Evolutionary conservation across 64 coral and sea anemone species (phyloP).

Genomic region (Cladopsammia gracilis): DNA sequence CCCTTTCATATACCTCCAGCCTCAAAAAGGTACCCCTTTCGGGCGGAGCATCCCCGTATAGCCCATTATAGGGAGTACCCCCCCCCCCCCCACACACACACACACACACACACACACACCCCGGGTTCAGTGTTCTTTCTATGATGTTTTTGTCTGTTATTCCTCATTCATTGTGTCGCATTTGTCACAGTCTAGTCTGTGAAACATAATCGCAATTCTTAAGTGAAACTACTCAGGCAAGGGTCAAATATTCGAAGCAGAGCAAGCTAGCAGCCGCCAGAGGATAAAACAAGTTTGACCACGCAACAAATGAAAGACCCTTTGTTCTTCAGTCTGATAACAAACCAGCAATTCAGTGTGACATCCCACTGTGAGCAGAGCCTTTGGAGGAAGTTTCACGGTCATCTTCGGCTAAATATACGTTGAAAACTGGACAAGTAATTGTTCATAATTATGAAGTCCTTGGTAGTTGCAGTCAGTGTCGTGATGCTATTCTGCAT

Average conservation of each 20-base stretch:
- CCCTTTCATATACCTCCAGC: too few species aligned
- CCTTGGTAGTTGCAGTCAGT: background rate
- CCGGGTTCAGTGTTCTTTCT: too few species aligned
- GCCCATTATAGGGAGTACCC: too few species aligned
- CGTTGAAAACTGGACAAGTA: too few species aligned
- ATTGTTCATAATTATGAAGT: background rate
- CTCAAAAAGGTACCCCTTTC: too few species aligned
- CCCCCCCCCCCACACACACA: too few species aligned
- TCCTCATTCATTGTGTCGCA: background rate
- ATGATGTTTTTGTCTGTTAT: background rate
- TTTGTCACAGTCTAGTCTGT: background rate
- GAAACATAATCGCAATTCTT: background rate
- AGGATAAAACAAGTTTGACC: background rate
- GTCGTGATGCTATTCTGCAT: background rate
- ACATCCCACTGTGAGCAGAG: background rate
- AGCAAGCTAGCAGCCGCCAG: background rate
- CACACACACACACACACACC: too few species aligned
- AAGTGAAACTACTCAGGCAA: background rate
- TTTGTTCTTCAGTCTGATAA: background rate
- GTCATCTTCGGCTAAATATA: background rate
- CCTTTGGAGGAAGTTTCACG: background rate
- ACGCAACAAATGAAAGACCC: conserved; percentile 12
- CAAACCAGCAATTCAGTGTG: background rate
- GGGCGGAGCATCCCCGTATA: too few species aligned
- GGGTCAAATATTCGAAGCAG: conserved; percentile 31